Evolutionary conservation across 1,140 invertebrate species (phyloP), one percentile per base, ranked within the genome.

Genomic region (Calycopis cecrops): DNA sequence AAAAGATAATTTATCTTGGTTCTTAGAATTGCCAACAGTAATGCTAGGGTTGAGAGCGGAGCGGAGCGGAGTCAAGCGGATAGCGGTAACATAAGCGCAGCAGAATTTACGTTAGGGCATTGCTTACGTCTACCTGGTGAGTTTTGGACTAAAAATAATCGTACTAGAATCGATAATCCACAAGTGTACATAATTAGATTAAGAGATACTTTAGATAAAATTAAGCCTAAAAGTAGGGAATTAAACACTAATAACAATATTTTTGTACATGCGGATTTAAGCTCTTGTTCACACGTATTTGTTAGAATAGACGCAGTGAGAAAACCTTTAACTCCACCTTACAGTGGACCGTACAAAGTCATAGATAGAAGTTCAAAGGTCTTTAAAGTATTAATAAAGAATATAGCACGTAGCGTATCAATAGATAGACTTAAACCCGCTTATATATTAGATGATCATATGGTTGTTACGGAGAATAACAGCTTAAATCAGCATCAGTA

Each of bases 31-130:
- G 47, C 65, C 71, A 9, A 56, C 57, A 3, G 56, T 72, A 3
- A 47, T 76, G n/a, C 57, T 76, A 33, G 69, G 73, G 10, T 35
- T 76, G 9, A 50, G 69, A 0, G 52, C 58, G 12, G 62, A 50
- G 9, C 51, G n/a, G n/a, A n/a, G n/a, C n/a, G n/a, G n/a, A n/a
- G 9, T 9, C 49, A 50, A 18, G 44, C 9, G 4, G 59, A 67
- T 18, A 57, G 11, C 11, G 48, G 37, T 8, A 21, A 56, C 0
- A 59, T 48, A 11, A 34, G 47, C 21, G 52, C 59, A 2, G 62
- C 61, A 16, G 55, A 67, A 52, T 51, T 60, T 17, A 16, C 48
- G 6, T 63, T 59, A 16, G 61, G 65, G 10, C 44, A 58, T 6
- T n/a, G 28, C 7, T 4, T 67, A 18, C 44, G 59, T 8, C 40